These are phyloP conservation scores for Nasua narica DNA, from an alignment of 2,797 vertebrate species.

Conservation along the genomic window DNA sequence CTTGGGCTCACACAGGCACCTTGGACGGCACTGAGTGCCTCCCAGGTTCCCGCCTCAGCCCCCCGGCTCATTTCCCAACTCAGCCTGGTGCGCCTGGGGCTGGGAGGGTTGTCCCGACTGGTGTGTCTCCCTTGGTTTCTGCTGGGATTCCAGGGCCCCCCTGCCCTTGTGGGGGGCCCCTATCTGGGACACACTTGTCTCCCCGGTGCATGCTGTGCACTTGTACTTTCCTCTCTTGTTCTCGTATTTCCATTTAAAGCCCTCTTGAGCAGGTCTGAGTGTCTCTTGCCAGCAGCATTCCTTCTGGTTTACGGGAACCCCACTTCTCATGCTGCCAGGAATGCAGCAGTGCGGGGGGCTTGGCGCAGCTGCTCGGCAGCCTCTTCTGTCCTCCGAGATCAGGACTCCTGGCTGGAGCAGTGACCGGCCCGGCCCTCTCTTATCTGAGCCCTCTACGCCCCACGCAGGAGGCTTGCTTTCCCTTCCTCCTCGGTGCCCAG, in stretches of 20 bases:
- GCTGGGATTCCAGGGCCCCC: neutral
- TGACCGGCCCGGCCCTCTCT: neutral
- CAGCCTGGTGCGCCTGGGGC: fast-evolving
- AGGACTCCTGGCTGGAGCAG: neutral
- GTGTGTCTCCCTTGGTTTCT: neutral
- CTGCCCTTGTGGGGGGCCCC: neutral
- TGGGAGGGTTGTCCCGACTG: neutral
- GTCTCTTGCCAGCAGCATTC: slow-evolving; percentile 54
- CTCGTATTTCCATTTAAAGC: slow-evolving; percentile 65
- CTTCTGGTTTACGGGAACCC: slow-evolving; percentile 48
- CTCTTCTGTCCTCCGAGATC: neutral
- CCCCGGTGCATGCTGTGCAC: neutral
- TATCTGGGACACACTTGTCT: neutral
- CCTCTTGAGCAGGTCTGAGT: slow-evolving; percentile 34
- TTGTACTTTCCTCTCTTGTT: neutral
- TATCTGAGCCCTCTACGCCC: neutral
- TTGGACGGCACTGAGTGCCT: neutral
- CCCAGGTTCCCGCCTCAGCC: neutral
- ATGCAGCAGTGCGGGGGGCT: neutral
- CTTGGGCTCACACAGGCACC: fast-evolving
- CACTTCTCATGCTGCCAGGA: slow-evolving; percentile 39
- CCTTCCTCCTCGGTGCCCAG: neutral
- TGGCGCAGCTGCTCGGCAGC: neutral
- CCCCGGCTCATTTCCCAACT: neutral
- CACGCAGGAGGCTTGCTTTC: neutral